Conservation (phyloP, 2,797 vertebrate genomes). For the Spea hammondii region DNA sequence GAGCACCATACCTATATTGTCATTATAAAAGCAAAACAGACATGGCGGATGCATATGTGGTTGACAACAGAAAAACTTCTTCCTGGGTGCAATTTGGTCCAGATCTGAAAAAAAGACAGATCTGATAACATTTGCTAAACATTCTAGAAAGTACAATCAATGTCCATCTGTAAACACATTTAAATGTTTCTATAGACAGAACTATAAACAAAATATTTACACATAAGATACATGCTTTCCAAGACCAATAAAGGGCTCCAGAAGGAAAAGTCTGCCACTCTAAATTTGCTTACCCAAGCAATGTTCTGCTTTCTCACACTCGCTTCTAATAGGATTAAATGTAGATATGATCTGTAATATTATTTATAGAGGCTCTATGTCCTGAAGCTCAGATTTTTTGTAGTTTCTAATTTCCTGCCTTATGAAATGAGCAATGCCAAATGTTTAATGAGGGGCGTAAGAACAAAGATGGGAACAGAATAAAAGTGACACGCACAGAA, state of each 20-base stretch:
- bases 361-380: slow-evolving; percentile 20
- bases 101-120: too few species aligned
- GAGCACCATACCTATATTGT: too few species aligned
- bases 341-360: slow-evolving; percentile 29
- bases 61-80: too few species aligned
- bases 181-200: neutral
- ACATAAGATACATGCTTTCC: too few species aligned
- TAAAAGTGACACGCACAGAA: neutral
- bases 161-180: too few species aligned
- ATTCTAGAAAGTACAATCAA: too few species aligned
- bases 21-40: too few species aligned
- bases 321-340: slow-evolving; percentile 2
- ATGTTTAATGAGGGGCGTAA: slow-evolving; percentile 1
- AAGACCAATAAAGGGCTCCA: neutral
- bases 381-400: slow-evolving; percentile 25
- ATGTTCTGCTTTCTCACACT: slow-evolving; percentile 18
- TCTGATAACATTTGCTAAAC: too few species aligned
- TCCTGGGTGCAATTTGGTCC: too few species aligned
- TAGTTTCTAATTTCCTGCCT: slow-evolving; percentile 41
- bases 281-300: neutral
- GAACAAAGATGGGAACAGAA: slow-evolving; percentile 32
- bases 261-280: neutral
- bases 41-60: too few species aligned
- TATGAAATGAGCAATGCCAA: slow-evolving; percentile 11
- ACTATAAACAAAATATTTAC: neutral